Evolutionary conservation across 1,140 invertebrate genomes (phyloP).

Genomic region (Sipha flava): DNA sequence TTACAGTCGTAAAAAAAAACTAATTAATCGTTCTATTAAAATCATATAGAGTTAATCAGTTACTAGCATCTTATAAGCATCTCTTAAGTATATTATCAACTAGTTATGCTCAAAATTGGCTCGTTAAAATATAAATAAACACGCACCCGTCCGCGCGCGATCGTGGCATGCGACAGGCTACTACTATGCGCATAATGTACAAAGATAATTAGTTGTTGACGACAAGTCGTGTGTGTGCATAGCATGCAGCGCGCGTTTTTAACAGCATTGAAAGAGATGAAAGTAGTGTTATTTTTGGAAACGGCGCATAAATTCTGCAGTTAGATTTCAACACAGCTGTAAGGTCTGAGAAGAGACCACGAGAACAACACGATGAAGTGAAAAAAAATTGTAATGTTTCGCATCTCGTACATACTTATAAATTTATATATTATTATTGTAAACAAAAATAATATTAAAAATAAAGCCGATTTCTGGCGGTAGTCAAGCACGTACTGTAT

Average conservation of each 20-base stretch:
- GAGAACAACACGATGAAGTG: background rate
- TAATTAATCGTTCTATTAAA: background rate
- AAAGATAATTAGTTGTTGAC: background rate
- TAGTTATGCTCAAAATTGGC: background rate
- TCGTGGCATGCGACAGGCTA: too few species aligned
- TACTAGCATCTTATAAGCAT: too few species aligned
- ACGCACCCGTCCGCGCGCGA: too few species aligned
- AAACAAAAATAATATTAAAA: too few species aligned
- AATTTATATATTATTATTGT: background rate
- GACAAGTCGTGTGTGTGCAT: background rate
- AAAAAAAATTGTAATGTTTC: background rate
- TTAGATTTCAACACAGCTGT: background rate
- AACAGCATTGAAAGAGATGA: background rate
- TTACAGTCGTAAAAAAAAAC: background rate
- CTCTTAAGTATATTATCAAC: too few species aligned
- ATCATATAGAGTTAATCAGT: background rate
- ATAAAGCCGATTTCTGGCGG: too few species aligned
- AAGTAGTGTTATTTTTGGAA: conserved; percentile 3
- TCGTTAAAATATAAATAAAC: background rate
- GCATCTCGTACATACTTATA: background rate
- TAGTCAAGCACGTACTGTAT: too few species aligned
- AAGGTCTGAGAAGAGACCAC: background rate
- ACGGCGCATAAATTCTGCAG: background rate
- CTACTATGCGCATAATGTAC: too few species aligned
- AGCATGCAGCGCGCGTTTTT: background rate